These are phyloP conservation scores for Gallirallus australis DNA, from an alignment of 2,797 vertebrate genomes.

Conservation along the genomic window DNA sequence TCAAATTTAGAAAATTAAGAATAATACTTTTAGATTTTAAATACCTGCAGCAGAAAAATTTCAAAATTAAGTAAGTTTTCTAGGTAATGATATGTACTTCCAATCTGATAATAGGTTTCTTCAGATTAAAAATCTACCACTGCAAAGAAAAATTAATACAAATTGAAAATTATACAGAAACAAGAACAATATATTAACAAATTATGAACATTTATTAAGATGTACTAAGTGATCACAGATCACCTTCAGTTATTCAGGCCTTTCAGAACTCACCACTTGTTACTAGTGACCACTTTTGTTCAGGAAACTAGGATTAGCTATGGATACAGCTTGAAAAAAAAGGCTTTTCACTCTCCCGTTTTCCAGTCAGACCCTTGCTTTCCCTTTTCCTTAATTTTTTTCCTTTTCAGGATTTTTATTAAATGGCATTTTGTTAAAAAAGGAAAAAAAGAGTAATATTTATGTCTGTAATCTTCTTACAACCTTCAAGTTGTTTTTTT, in stretches of 20 bases:
- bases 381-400: not conserved
- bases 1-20: not conserved
- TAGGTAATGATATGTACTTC: not conserved
- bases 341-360: not conserved
- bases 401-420: not conserved
- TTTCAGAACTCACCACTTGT: not conserved
- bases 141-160: not conserved
- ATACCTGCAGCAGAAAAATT: not conserved
- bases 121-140: not conserved
- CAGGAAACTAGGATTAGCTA: not conserved
- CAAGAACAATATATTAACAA: not conserved
- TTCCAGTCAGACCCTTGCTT: not conserved
- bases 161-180: not conserved
- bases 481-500: not conserved
- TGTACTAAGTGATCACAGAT: not conserved
- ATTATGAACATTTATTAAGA: not conserved
- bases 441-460: not conserved
- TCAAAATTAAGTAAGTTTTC: not conserved
- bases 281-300: not conserved
- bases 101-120: not conserved
- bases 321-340: not conserved
- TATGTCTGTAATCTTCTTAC: not conserved
- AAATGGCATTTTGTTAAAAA: not conserved
- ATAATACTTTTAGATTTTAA: not conserved
- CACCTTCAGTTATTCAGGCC: not conserved